Percentiles rank a stretch among this genome's conserved stretches.
Evolutionary conservation across 2,797 vertebrate genomes (phyloP).

Genomic region (Chrosomus eos): DNA sequence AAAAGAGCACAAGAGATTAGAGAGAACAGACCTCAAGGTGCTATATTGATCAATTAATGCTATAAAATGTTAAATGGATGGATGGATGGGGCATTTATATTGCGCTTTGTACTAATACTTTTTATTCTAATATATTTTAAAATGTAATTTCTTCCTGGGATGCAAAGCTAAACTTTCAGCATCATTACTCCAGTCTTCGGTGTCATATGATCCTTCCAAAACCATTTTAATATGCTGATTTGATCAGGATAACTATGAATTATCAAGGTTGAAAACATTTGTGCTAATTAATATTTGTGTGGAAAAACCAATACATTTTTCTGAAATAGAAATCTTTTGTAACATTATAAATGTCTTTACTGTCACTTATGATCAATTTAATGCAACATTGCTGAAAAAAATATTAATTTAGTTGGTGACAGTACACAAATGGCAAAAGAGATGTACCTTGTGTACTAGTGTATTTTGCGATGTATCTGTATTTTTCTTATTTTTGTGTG

Average conservation of each 20-base stretch:
- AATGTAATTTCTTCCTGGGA: not conserved
- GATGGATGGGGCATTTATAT: no score
- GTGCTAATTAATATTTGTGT: not conserved
- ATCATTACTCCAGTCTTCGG: not conserved
- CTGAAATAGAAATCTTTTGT: not conserved
- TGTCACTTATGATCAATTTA: not conserved
- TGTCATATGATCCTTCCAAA: not conserved
- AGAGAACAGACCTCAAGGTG: not conserved
- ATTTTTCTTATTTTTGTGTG: not conserved
- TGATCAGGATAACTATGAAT: not conserved
- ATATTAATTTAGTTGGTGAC: not conserved
- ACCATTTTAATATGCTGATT: not conserved
- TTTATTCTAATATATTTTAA: not conserved
- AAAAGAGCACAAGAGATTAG: not conserved
- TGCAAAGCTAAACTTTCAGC: not conserved
- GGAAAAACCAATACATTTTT: not conserved
- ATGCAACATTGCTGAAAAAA: not conserved
- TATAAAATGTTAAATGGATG: slow-evolving; percentile 10
- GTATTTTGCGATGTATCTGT: not conserved
- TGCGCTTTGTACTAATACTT: no score
- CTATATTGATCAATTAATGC: slow-evolving; percentile 8
- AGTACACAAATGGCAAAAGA: not conserved
- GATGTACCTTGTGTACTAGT: not conserved
- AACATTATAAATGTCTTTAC: not conserved
- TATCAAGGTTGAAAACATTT: not conserved